Conservation (phyloP, 2,113 vertebrate species). For the Eonycteris spelaea region DNA sequence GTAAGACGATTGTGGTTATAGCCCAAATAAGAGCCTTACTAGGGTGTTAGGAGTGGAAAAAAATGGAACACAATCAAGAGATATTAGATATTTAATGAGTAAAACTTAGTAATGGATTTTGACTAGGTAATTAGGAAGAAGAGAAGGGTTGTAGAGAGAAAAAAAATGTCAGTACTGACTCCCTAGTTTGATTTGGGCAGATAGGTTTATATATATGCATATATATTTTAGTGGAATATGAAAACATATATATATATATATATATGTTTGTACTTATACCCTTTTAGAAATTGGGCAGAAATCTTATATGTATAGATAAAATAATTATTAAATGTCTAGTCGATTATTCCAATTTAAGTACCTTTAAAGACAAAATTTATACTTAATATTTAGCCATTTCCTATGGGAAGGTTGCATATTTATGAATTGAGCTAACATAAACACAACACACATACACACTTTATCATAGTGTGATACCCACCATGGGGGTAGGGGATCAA, state of each 20-base stretch:
- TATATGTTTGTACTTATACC: neutral
- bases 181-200: neutral
- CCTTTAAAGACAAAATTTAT: neutral
- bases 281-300: neutral
- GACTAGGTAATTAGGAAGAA: neutral
- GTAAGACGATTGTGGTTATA: neutral
- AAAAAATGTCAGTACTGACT: neutral
- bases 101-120: neutral
- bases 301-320: neutral
- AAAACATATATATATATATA: too few relatives aligned
- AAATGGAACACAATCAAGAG: neutral
- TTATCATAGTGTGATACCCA: neutral
- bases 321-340: neutral
- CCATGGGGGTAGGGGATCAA: neutral
- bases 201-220: neutral
- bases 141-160: neutral
- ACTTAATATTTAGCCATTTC: neutral
- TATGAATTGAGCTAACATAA: neutral
- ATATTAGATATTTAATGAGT: neutral
- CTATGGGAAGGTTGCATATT: neutral
- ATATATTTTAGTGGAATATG: too few relatives aligned
- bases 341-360: neutral
- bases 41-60: neutral
- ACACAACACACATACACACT: neutral
- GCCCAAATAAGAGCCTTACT: neutral